Conservation (phyloP, 2,888 invertebrate species). For the Myathropa florea region DNA sequence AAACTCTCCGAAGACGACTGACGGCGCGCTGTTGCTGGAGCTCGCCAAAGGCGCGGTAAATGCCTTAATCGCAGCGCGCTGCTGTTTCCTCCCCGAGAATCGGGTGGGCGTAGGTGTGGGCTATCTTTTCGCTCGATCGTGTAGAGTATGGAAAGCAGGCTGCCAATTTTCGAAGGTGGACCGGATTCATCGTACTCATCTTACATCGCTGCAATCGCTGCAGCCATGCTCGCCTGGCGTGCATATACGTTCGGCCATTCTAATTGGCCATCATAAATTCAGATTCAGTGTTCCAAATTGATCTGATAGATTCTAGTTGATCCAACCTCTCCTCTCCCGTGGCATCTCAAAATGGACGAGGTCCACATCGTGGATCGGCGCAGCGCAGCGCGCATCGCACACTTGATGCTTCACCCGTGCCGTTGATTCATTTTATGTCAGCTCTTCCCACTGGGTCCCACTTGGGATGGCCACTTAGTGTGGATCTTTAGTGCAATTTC, state of each 20-base stretch:
- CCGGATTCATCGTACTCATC: constrained; percentile 59
- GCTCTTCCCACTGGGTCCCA: constrained; percentile 55
- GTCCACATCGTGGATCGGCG: not conserved
- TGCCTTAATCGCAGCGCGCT: not conserved
- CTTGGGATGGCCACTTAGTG: constrained; percentile 62
- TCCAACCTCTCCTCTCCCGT: not conserved
- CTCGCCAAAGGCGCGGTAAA: not conserved
- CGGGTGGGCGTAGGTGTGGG: not conserved
- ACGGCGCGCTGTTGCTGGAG: not conserved
- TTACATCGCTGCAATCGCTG: no score
- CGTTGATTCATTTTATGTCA: constrained; percentile 68
- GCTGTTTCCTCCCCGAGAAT: not conserved
- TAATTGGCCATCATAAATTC: constrained; percentile 72
- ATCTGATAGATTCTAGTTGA: constrained; percentile 68
- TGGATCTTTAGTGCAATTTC: constrained; percentile 69
- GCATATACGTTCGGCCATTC: no score
- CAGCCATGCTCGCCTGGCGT: no score
- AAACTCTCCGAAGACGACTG: not conserved
- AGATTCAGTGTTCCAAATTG: constrained; percentile 70
- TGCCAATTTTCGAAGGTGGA: constrained; percentile 62
- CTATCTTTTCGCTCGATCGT: constrained; percentile 16
- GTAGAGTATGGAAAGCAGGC: constrained; percentile 53
- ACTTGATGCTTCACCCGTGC: constrained; percentile 45
- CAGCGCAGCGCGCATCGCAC: constrained; percentile 23
- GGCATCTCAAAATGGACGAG: not conserved